Evolutionary conservation across 1,140 invertebrate genomes (phyloP).

Genomic region (Spodoptera frugiperda): DNA sequence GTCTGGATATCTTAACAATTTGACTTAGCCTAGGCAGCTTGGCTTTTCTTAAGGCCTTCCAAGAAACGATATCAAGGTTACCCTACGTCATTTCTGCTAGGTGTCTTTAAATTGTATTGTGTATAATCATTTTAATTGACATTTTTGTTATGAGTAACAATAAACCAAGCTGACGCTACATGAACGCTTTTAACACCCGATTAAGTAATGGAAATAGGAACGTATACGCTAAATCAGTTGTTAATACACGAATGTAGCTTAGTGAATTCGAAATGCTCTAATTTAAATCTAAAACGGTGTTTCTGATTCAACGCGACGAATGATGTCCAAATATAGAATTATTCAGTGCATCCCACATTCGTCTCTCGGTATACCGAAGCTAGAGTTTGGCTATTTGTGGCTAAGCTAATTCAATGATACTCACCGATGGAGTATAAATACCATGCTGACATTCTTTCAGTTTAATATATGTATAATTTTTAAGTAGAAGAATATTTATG

Average conservation of each 20-base stretch:
- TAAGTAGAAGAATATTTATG: no score
- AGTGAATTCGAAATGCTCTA: constrained; percentile 31
- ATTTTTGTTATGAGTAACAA: not conserved
- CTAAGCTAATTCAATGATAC: constrained; percentile 13
- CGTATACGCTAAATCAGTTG: not conserved
- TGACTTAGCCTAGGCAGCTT: no score
- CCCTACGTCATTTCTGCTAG: not conserved
- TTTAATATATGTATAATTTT: no score
- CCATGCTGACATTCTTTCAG: no score
- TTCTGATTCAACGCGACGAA: constrained; percentile 57
- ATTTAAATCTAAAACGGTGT: constrained; percentile 39
- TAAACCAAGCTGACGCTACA: not conserved
- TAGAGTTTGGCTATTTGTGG: constrained; percentile 23
- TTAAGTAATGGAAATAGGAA: constrained; percentile 4
- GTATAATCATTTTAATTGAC: not conserved
- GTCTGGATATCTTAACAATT: not conserved
- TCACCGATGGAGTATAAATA: not conserved
- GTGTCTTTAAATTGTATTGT: not conserved
- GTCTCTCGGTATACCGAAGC: constrained; percentile 18
- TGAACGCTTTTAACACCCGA: not conserved
- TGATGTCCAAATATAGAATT: constrained; percentile 58
- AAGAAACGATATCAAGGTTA: not conserved
- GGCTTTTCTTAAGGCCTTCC: not conserved
- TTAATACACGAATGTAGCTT: constrained; percentile 8
- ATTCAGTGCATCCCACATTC: constrained; percentile 51